These are phyloP conservation scores for Sebastes umbrosus DNA, from an alignment of 2,797 vertebrate species.

Conservation along the genomic window DNA sequence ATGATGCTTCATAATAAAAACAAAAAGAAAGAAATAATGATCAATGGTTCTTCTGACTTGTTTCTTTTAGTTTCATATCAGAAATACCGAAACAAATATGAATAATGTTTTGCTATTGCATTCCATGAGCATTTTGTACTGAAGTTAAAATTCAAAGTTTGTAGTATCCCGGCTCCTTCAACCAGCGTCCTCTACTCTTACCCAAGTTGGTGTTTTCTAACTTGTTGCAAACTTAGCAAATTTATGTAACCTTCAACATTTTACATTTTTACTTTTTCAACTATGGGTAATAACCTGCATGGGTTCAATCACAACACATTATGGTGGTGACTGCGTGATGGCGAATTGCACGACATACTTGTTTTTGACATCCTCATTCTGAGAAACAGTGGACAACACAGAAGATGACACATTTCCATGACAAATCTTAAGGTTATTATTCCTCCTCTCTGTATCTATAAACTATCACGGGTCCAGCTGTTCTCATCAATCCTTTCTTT, in stretches of 20 bases:
- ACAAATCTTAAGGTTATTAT: not conserved
- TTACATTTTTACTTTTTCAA: not conserved
- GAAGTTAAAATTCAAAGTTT: not conserved
- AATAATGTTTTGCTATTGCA: not conserved
- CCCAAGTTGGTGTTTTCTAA: not conserved
- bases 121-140: not conserved
- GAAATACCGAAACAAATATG: not conserved
- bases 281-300: not conserved
- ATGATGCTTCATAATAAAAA: not conserved
- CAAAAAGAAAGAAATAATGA: not conserved
- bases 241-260: not conserved
- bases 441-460: not conserved
- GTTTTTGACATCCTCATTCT: not conserved
- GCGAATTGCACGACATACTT: not conserved
- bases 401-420: not conserved
- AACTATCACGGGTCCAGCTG: not conserved
- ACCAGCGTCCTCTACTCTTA: not conserved
- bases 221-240: not conserved
- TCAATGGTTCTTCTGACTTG: not conserved
- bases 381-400: not conserved
- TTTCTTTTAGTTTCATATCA: not conserved
- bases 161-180: not conserved
- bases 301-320: not conserved
- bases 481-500: not conserved
- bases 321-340: not conserved